Percentiles rank a stretch among this genome's conserved stretches.
These are phyloP conservation scores for Alfaro cultratus DNA, from an alignment of 2,797 vertebrate species.

Conservation along the genomic window DNA sequence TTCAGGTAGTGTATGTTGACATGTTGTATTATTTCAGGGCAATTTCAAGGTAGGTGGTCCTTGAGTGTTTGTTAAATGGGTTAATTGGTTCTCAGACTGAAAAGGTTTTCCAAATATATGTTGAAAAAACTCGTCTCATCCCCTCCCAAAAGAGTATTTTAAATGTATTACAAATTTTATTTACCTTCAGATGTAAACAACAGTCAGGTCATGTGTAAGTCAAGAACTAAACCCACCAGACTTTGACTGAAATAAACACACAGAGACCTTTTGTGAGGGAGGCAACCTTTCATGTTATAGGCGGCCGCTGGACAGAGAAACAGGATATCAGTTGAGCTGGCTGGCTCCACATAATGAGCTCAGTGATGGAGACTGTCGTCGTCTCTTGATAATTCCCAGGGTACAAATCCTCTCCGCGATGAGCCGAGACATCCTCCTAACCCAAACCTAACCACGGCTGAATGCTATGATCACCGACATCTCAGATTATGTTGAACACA, in stretches of 20 bases:
- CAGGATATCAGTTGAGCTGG: constrained; percentile 49
- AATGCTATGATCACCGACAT: neutral
- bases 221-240: neutral
- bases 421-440: constrained; percentile 10
- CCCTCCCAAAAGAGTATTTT: too few species aligned
- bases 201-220: neutral
- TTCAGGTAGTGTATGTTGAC: too few species aligned
- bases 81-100: too few species aligned
- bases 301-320: constrained; percentile 22
- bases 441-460: neutral
- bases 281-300: neutral
- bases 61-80: too few species aligned
- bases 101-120: too few species aligned
- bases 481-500: neutral
- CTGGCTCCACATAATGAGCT: constrained; percentile 69
- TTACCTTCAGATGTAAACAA: neutral
- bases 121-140: too few species aligned
- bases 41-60: too few species aligned
- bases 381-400: constrained; percentile 44
- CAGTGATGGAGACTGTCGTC: constrained; percentile 64
- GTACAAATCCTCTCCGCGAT: constrained; percentile 42
- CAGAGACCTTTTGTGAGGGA: constrained; percentile 7
- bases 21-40: too few species aligned
- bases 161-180: neutral
- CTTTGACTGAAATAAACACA: constrained; percentile 2